These are phyloP conservation scores for Clepsis dumicolana DNA, from an alignment of 2,888 invertebrate genomes.

Conservation along the genomic window DNA sequence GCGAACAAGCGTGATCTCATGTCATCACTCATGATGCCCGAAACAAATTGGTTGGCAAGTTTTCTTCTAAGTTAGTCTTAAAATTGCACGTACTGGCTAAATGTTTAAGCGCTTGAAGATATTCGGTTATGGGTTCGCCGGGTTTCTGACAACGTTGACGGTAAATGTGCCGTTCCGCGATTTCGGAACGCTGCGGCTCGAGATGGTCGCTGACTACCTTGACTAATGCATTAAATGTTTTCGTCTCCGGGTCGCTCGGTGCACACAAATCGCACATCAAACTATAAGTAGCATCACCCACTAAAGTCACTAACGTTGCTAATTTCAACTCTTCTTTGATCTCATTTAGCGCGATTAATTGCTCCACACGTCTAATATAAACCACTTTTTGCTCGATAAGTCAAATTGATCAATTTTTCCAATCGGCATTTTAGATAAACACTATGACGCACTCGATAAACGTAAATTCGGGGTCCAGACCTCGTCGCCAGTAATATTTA, in stretches of 20 bases:
- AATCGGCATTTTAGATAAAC: slow-evolving; percentile 25
- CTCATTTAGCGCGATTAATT: slow-evolving; percentile 28
- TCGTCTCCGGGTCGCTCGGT: slow-evolving; percentile 43
- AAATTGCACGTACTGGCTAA: slow-evolving; percentile 38
- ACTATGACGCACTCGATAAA: background rate
- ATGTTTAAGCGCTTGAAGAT: slow-evolving; percentile 43
- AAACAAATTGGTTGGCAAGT: slow-evolving; percentile 39
- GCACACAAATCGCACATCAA: slow-evolving; percentile 50
- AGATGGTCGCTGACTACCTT: slow-evolving; percentile 45
- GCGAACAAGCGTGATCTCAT: slow-evolving; percentile 20
- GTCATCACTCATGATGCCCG: slow-evolving; percentile 19
- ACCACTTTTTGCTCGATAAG: slow-evolving; percentile 29
- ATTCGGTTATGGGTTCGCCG: slow-evolving; percentile 45
- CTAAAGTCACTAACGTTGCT: slow-evolving; percentile 34
- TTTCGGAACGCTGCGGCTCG: slow-evolving; percentile 48
- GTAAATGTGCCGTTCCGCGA: slow-evolving; percentile 49
- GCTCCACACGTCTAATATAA: slow-evolving; percentile 40
- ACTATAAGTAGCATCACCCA: slow-evolving; percentile 36
- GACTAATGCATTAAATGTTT: slow-evolving; percentile 44
- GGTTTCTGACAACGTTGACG: slow-evolving; percentile 45
- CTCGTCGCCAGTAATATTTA: slow-evolving; percentile 21
- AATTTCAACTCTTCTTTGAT: slow-evolving; percentile 22
- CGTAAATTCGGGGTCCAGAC: too few species aligned
- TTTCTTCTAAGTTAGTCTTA: slow-evolving; percentile 24
- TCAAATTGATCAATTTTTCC: slow-evolving; percentile 34